Percentiles rank a stretch among this genome's conserved stretches.
Conservation (phyloP, 2,797 vertebrate genomes). For the Australoheros facetus region DNA sequence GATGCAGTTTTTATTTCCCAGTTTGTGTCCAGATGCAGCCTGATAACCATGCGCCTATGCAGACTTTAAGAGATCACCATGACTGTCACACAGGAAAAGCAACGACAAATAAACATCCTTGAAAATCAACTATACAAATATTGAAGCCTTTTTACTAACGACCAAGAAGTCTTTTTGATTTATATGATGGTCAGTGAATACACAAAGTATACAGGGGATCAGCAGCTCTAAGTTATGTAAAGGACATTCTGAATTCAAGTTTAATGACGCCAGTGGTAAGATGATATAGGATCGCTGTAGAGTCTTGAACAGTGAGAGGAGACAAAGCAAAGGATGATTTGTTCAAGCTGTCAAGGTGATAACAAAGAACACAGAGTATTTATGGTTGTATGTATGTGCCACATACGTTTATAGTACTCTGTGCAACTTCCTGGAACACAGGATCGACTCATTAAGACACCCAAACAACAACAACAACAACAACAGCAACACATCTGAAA, state of each 20-base stretch:
- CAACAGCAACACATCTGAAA: conserved; percentile 28
- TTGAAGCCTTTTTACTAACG: no score
- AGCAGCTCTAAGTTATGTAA: neutral
- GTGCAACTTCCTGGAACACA: conserved; percentile 44
- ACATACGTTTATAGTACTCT: neutral
- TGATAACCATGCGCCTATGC: neutral
- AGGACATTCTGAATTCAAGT: neutral
- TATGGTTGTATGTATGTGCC: neutral
- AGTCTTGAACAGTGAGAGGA: neutral
- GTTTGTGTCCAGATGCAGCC: neutral
- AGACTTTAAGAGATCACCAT: neutral
- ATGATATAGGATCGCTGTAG: neutral
- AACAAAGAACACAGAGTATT: neutral
- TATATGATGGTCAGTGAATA: neutral
- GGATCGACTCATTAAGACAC: conserved; percentile 44
- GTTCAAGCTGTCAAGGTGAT: neutral
- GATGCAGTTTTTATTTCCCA: neutral
- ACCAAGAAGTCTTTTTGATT: no score
- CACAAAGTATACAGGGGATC: neutral
- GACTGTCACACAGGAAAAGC: no score
- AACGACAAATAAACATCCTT: no score
- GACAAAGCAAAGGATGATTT: neutral
- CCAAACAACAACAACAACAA: conserved; percentile 41
- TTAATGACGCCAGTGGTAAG: neutral
- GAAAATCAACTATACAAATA: no score